A percentile compares a stretch with the other conserved stretches of the same genome.
Conservation (phyloP, 37 sponge, comb jelly and placozoan species). For the Diacarnus erythraeanus region DNA sequence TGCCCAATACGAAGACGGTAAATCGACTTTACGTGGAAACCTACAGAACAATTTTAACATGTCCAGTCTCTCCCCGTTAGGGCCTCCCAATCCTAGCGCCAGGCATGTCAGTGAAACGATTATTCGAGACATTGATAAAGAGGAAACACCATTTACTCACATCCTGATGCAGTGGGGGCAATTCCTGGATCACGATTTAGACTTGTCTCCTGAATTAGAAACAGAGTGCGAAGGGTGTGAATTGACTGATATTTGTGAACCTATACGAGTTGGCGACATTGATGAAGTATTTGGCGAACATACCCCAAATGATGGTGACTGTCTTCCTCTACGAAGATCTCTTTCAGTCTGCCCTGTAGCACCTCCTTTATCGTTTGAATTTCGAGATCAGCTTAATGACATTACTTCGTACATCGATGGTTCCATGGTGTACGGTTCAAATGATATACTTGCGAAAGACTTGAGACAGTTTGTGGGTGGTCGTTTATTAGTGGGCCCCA, state of each 20-base stretch:
- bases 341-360: slow-evolving; percentile 36
- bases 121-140: slow-evolving; percentile 6
- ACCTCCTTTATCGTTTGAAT: slow-evolving; percentile 16
- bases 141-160: slow-evolving; percentile 62
- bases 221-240: slow-evolving; percentile 43
- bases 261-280: slow-evolving; percentile 38
- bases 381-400: slow-evolving; percentile 76
- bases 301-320: slow-evolving; percentile 41
- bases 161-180: slow-evolving; percentile 96
- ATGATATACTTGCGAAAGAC: neutral
- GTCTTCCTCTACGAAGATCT: slow-evolving; percentile 66
- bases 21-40: slow-evolving; percentile 33
- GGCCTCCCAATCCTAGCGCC: slow-evolving; percentile 69
- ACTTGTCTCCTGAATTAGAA: slow-evolving; percentile 45
- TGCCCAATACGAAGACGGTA: slow-evolving; percentile 77
- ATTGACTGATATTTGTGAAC: slow-evolving; percentile 48
- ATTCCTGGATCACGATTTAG: slow-evolving; percentile 90
- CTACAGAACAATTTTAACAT: slow-evolving; percentile 17
- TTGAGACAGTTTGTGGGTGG: slow-evolving; percentile 45
- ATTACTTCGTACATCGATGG: slow-evolving; percentile 78
- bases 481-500: slow-evolving; percentile 8
- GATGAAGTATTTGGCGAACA: slow-evolving; percentile 45
- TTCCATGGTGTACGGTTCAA: slow-evolving; percentile 79
- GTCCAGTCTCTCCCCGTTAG: slow-evolving; percentile 29
- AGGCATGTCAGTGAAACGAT: slow-evolving; percentile 41